Percentiles rank a stretch among this genome's conserved stretches.
Conservation (phyloP, 1,140 invertebrate genomes). For the Pogonognathellus flavescens region DNA sequence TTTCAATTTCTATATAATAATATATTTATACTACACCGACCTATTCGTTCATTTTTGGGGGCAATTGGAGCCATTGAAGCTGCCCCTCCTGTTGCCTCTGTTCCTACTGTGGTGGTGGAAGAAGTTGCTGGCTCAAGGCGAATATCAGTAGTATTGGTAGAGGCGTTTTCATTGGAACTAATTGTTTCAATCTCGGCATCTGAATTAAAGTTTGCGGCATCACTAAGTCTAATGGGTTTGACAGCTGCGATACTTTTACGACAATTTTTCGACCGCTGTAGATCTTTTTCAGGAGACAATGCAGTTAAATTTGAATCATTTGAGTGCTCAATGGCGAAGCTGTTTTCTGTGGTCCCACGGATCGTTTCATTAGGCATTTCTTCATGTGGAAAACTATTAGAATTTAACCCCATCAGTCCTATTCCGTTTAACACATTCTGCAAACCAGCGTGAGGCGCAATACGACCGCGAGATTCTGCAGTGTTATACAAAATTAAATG, state of each 20-base stretch:
- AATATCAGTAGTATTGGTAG: too few relatives aligned
- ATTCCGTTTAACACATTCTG: conserved; percentile 46
- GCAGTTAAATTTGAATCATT: neutral
- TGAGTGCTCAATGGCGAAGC: neutral
- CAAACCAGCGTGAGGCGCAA: conserved; percentile 42
- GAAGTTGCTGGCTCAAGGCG: neutral
- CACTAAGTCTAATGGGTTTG: neutral
- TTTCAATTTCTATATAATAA: too few relatives aligned
- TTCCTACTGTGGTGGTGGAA: neutral
- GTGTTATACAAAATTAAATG: too few relatives aligned
- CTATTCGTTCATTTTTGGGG: conserved; percentile 19
- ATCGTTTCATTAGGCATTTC: neutral
- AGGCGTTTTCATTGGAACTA: neutral
- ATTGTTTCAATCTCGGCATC: neutral
- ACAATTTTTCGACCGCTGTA: neutral
- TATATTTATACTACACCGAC: too few relatives aligned
- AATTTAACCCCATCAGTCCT: neutral
- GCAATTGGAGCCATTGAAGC: neutral
- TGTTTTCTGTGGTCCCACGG: neutral
- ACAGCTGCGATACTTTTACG: neutral
- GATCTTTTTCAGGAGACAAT: neutral
- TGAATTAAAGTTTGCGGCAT: neutral
- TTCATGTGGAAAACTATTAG: neutral
- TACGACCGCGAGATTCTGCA: conserved; percentile 27
- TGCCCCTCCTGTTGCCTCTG: neutral